Base-by-base conservation (phyloP, 2,888 invertebrate species). In the Rapana venosa region DNA sequence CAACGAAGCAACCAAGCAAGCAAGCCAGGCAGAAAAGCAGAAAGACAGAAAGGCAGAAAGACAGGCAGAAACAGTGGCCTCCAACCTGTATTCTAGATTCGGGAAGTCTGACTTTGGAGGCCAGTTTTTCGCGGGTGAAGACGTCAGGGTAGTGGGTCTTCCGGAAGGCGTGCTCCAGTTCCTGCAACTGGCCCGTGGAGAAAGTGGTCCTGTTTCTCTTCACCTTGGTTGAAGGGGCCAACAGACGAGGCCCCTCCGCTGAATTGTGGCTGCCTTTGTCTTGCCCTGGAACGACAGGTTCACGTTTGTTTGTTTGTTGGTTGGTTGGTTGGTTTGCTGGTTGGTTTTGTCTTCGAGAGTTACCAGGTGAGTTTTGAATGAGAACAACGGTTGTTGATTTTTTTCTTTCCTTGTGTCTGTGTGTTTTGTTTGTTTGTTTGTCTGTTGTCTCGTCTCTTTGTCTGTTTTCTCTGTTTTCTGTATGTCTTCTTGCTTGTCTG, bases 141-240 rank as follows among this genome's bases (percentile, higher is more conserved):
- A 93, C 91, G 79, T 93, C 93, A 0, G 93, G 93, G 90, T 93
- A 93, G 90, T 93, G 93, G 15, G 93, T 93, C 87, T 93, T 93
- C 61, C 92, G 90, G 91, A 93, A 93, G 30, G 93, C 93, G 35
- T 92, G 83, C 88, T 93, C 93, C 70, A 93, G 79, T 84, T 93
- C 93, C 83, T 92, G 87, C 13, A 93, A 89, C 87, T 93, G 93
- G 26, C 92, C 90, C 11, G 92, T 91, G 22, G 92, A 92, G 87
- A 93, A 93, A 15, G 93, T 93, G 15, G 93, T 93, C 30, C 93
- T 87, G 88, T 92, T 92, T 47, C 93, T 85, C 56, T 93, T 93
- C 32, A 81, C 90, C 77, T 92, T 92, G 70, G 30, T 6, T 0
- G 35, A 66, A 11, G 15, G 77, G 13, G 77, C 15, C 5, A 22